Conservation (phyloP, 2,113 vertebrate genomes). For the Pogonocichla stellata region DNA sequence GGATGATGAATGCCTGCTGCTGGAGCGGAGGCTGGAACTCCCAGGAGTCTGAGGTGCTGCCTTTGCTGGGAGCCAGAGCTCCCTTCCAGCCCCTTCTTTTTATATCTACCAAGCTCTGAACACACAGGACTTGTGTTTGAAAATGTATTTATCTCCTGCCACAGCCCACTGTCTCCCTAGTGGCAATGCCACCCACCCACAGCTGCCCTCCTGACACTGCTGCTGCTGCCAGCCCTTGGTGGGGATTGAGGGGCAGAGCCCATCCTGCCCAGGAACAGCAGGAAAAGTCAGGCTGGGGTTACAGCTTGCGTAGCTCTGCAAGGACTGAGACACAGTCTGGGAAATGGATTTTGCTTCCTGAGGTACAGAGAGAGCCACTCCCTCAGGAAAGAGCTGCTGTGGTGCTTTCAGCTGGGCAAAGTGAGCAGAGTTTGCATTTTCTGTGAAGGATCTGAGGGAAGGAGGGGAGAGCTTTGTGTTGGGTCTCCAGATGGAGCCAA, state of each 20-base stretch:
- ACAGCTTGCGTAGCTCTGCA: not conserved
- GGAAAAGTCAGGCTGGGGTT: not conserved
- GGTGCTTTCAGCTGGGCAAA: not conserved
- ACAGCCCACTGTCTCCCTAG: not conserved
- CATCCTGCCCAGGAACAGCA: not conserved
- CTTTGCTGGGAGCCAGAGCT: not conserved
- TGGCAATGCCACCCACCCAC: not conserved
- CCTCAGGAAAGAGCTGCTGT: not conserved
- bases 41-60: not conserved
- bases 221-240: not conserved
- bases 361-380: not conserved
- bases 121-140: not conserved
- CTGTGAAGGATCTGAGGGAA: not conserved
- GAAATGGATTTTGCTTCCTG: not conserved
- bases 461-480: not conserved
- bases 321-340: not conserved
- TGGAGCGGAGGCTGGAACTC: not conserved
- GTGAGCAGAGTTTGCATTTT: not conserved
- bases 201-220: not conserved
- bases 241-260: not conserved
- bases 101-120: not conserved
- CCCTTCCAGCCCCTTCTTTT: not conserved
- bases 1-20: not conserved
- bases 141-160: not conserved
- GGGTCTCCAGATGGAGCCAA: not conserved